Percentiles rank a stretch among this genome's conserved stretches.
phyloP scores from a whole-genome alignment of 2,797 vertebrate genomes.

The Pseudopleuronectes americanus region DNA sequence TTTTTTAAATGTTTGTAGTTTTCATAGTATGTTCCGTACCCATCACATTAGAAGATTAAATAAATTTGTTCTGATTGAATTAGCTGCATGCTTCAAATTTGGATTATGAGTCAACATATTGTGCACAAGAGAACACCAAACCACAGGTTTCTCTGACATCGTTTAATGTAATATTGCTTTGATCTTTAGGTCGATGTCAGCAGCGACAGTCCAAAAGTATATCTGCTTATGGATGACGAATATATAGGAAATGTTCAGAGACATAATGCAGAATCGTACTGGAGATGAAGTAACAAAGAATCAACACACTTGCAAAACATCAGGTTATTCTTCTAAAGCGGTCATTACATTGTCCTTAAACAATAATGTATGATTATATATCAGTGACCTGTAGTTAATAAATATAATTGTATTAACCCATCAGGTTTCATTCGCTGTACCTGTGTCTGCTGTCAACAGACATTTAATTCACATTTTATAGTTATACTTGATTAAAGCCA shows the following conservation, averaged over 20 bases:
- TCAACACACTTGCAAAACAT: background rate
- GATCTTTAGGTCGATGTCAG: constrained; percentile 31
- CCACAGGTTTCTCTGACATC: constrained; percentile 34
- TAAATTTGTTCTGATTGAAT: constrained; percentile 1
- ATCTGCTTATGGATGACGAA: constrained; percentile 6
- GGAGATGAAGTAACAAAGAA: background rate
- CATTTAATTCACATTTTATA: background rate
- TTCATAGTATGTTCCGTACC: too few species aligned
- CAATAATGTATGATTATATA: background rate
- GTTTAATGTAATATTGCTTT: constrained; percentile 41
- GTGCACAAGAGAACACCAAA: constrained; percentile 6
- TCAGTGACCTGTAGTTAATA: background rate
- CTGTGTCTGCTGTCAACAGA: constrained; percentile 1
- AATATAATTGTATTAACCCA: background rate
- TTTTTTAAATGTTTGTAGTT: background rate
- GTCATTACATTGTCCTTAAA: background rate
- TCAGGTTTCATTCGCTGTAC: background rate
- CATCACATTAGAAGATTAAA: background rate
- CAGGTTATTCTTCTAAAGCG: background rate
- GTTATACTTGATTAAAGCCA: background rate
- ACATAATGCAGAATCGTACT: background rate
- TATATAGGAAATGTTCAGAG: background rate
- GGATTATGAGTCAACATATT: background rate
- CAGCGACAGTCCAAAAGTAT: constrained; percentile 45
- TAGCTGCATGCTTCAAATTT: background rate